Conservation (phyloP, 1,140 invertebrate species). For the Neoseiulus cucumeris region DNA sequence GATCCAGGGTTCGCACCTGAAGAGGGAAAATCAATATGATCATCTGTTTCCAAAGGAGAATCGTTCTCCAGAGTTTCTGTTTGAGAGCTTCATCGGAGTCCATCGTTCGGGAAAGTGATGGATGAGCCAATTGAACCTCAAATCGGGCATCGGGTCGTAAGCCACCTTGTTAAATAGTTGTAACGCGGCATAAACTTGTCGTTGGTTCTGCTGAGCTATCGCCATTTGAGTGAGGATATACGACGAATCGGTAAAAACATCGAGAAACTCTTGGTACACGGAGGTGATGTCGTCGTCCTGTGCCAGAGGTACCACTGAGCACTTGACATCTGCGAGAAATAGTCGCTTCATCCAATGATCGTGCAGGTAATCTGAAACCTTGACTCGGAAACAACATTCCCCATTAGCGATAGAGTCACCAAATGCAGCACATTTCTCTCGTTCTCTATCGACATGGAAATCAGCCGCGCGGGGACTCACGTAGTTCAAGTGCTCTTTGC, state of each 20-base stretch:
- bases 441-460: no score
- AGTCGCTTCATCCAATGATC: conserved; percentile 1
- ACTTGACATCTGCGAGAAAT: not conserved
- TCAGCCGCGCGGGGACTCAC: no score
- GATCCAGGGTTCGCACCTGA: conserved; percentile 61
- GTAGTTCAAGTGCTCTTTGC: not conserved
- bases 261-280: conserved; percentile 51
- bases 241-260: conserved; percentile 57
- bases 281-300: conserved; percentile 54
- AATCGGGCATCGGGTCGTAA: not conserved
- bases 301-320: conserved; percentile 28
- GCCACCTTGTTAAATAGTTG: not conserved
- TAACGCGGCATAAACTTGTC: not conserved
- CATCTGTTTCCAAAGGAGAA: not conserved
- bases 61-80: not conserved
- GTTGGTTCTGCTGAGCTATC: conserved; percentile 48
- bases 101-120: not conserved
- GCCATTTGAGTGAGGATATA: conserved; percentile 83
- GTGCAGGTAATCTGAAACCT: not conserved
- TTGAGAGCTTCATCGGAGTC: not conserved
- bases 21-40: conserved; percentile 25
- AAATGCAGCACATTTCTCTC: no score
- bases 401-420: no score
- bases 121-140: not conserved
- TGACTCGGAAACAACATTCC: no score